Evolutionary conservation across 2,888 invertebrate genomes (phyloP).

Genomic region (Tachina lurida): DNA sequence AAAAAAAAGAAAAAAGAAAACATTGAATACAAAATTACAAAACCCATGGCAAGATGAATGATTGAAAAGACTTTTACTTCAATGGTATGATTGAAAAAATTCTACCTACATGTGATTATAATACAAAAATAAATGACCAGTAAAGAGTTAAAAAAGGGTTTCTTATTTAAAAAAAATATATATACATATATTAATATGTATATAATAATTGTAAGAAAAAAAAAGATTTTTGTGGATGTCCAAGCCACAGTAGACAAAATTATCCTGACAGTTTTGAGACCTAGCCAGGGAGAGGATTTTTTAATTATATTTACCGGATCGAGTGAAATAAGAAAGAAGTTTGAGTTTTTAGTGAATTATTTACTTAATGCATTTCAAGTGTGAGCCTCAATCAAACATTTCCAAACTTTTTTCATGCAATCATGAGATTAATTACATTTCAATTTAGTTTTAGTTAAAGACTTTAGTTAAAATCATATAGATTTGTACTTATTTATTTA

Average conservation of each 20-base stretch:
- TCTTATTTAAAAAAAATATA: slow-evolving; percentile 9
- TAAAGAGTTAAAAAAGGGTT: slow-evolving; percentile 50
- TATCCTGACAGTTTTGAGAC: slow-evolving; percentile 26
- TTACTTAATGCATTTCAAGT: not conserved
- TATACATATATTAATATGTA: slow-evolving; percentile 19
- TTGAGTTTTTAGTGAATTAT: not conserved
- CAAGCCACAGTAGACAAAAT: slow-evolving; percentile 25
- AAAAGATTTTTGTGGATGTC: slow-evolving; percentile 22
- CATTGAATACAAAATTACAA: slow-evolving; percentile 27
- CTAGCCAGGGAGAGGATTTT: slow-evolving; percentile 16
- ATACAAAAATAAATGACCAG: slow-evolving; percentile 47
- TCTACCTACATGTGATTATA: slow-evolving; percentile 22
- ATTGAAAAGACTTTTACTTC: slow-evolving; percentile 5
- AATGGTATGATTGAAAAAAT: slow-evolving; percentile 27
- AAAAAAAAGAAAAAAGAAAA: slow-evolving; percentile 24
- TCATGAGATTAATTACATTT: too few species aligned
- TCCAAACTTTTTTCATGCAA: too few species aligned
- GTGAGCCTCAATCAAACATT: too few species aligned
- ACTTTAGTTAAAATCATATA: too few species aligned
- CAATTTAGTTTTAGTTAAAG: too few species aligned
- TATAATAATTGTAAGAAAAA: not conserved
- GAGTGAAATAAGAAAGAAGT: slow-evolving; percentile 16
- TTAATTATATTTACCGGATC: slow-evolving; percentile 49
- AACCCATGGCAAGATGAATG: slow-evolving; percentile 26
- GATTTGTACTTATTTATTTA: too few species aligned